Evolutionary conservation across 2,888 invertebrate species (phyloP), one percentile per base, ranked within the genome.

Genomic region (Eupithecia centaureata): DNA sequence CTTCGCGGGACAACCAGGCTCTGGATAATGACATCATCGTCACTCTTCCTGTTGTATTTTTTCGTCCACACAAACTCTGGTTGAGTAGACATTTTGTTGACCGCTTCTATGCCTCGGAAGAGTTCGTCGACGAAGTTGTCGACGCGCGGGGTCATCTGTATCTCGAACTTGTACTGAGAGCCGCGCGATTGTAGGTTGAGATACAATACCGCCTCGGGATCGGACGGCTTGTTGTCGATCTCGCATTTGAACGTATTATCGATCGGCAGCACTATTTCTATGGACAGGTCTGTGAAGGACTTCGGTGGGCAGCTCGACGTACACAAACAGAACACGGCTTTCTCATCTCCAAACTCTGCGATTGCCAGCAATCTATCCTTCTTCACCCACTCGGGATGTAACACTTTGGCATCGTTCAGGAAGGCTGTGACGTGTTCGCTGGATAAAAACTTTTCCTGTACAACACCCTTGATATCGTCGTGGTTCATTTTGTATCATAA

Each of bases 251-350:
- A 97, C 80, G 95, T 95, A 78, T 95, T 95, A 90, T 97, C 96
- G 66, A 98, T 95, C 30, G 97, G 96, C 79, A 97, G 94, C 62
- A 96, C 95, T 86, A 95, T 95, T 89, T 97, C 97, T 79, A 97
- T 95, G 15, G 96, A 95, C 76, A 98, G 93, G 89, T 97, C 97
- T 62, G 95, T 95, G 82, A 96, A 95, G 65, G 95, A 95, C 83
- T 94, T 95, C 25, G 97, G 96, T 76, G 96, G 96, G 78, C 92
- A 94, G 79, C 94, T 94, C 66, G 95, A 91, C 64, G 92, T 89
- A 77, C 87, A 90, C 76, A 93, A 87, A 83, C 92, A 92, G 81
- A 94, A 93, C 63, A 94, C 91, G 64, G 93, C 93, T 79, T 93
- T 93, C 85, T 93, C 93, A 72, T 92, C 92, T 71, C 91, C 92